phyloP scores from a whole-genome alignment of 2,113 vertebrate species.

The Typhlomys cinereus region DNA sequence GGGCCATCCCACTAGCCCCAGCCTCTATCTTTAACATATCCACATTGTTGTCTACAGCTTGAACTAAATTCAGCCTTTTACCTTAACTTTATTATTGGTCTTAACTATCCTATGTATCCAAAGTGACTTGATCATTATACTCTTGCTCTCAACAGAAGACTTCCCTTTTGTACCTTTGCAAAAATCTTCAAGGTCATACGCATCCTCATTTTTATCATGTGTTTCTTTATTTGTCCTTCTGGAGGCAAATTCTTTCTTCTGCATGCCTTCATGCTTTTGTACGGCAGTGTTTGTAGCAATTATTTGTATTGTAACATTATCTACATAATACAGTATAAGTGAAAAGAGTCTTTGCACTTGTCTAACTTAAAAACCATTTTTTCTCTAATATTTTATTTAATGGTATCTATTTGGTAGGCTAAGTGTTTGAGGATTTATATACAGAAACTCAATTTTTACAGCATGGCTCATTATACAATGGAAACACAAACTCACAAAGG shows the following conservation, averaged over 20 bases:
- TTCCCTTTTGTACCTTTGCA: not conserved
- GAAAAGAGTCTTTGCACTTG: not conserved
- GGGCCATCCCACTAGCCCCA: too few species aligned
- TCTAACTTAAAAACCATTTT: conserved; percentile 6
- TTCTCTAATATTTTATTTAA: conserved; percentile 15
- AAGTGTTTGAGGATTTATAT: not conserved
- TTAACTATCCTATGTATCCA: not conserved
- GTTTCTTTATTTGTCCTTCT: not conserved
- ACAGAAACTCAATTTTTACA: not conserved
- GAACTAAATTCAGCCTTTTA: not conserved
- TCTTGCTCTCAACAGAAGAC: not conserved
- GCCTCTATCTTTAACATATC: not conserved
- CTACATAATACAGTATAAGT: not conserved
- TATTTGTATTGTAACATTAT: not conserved
- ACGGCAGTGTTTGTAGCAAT: not conserved
- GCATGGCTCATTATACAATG: not conserved
- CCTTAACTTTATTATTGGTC: not conserved
- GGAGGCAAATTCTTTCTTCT: conserved; percentile 30
- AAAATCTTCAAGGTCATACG: not conserved
- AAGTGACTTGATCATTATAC: not conserved
- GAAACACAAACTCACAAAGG: conserved; percentile 32
- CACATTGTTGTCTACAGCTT: not conserved
- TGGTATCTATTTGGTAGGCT: not conserved
- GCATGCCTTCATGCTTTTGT: not conserved
- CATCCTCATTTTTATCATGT: not conserved